Evolutionary conservation across 2,888 invertebrate species (phyloP), one percentile per base, ranked within the genome.

Genomic region (Laspeyria flexula): DNA sequence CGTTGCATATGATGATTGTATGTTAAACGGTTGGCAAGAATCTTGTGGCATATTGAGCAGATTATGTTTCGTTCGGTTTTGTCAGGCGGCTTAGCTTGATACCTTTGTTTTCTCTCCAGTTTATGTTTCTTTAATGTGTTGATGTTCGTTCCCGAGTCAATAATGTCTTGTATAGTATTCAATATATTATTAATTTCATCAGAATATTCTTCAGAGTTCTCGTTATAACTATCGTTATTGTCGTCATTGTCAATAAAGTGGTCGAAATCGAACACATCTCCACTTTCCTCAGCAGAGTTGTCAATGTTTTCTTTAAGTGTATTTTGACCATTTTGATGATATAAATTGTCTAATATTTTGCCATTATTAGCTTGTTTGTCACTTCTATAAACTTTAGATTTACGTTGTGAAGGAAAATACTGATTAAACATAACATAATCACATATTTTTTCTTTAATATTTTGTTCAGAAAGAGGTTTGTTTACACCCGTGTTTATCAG

Each of bases 1-100:
- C 85, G 70, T 65, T 88, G 83, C 87, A 89, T 88, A 30, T 91
- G 91, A 33, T 80, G 73, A 11, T 78, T 65, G 15, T 80, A 89
- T 0, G 88, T 85, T 1, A 69, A 40, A 3, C 60, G 71, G 33
- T 85, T 88, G 0, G 86, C 80, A 23, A 90, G 64, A 0, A 75
- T 69, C 65, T 81, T 86, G 1, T 79, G 65, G 48, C 90, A 90
- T 29, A 86, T 60, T 18, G 78, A 72, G 45, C 90, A 90, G 9
- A 62, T 48, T 15, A 83, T 65, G 12, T 71, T 74, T 1, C 67
- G 60, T 54, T 47, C 23, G 12, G 9, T 12, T 16, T 6, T 29
- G 7, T 15, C 0, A 16, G 7, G 10, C 10, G 9, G 5, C 21
- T 30, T n/a, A 12, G 9, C 7, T 9, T 18, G 18, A 5, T 5